Conservation (phyloP, 2,888 invertebrate genomes). For the Polylopha cassiicola region DNA sequence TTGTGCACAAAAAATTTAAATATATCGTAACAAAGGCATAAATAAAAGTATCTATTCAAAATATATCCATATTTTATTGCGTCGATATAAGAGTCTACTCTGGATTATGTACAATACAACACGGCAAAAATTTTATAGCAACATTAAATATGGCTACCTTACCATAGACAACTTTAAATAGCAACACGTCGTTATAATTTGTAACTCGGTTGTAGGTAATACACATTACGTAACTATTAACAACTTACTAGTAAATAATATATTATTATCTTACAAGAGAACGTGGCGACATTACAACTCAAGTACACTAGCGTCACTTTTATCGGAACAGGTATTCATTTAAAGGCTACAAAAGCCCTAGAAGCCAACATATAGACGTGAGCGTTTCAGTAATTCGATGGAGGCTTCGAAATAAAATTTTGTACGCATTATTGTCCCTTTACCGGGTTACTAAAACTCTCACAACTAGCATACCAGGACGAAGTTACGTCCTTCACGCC, state of each 20-base stretch:
- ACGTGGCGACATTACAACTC: conserved; percentile 35
- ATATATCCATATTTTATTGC: conserved; percentile 44
- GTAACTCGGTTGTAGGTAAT: conserved; percentile 62
- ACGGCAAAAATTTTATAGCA: conserved; percentile 41
- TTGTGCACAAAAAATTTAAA: conserved; percentile 25
- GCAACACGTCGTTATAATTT: conserved; percentile 57
- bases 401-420: too few relatives aligned
- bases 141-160: conserved; percentile 30
- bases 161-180: conserved; percentile 33
- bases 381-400: too few relatives aligned
- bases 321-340: too few relatives aligned
- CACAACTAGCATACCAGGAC: too few relatives aligned
- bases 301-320: too few relatives aligned
- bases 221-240: conserved; percentile 70
- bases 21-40: conserved; percentile 30
- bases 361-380: too few relatives aligned
- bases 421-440: too few relatives aligned
- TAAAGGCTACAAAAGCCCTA: too few relatives aligned
- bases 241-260: conserved; percentile 72
- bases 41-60: conserved; percentile 44
- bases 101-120: conserved; percentile 58
- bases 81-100: conserved; percentile 35
- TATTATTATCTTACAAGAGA: conserved; percentile 68
- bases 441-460: too few relatives aligned
- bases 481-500: too few relatives aligned